phyloP scores from a whole-genome alignment of 2,113 vertebrate species.

The Piaya cayana region DNA sequence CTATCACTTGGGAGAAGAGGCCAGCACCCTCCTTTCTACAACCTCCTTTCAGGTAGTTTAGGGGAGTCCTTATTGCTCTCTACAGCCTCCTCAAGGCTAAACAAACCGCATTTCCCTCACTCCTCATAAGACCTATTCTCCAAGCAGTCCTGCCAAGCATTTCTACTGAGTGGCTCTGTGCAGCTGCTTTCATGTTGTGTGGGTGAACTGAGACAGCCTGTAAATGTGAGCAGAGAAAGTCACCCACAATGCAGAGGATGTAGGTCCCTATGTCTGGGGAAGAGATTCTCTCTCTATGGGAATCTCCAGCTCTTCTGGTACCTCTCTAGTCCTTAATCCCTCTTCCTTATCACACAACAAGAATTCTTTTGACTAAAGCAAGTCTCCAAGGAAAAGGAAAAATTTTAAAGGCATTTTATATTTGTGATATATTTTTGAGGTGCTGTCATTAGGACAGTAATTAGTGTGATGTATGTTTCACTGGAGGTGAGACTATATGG shows the following conservation, averaged over 20 bases:
- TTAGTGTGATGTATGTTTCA: background rate
- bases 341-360: background rate
- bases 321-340: background rate
- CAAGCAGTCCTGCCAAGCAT: background rate
- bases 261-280: background rate
- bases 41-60: too few species aligned
- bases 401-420: background rate
- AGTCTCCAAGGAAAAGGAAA: background rate
- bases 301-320: background rate
- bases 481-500: background rate
- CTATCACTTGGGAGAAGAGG: too few species aligned
- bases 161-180: background rate
- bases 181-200: background rate
- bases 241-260: background rate
- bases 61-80: too few species aligned
- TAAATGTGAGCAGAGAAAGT: too few species aligned
- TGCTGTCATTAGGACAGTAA: background rate
- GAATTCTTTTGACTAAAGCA: background rate
- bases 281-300: background rate
- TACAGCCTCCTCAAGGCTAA: too few species aligned
- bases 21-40: too few species aligned
- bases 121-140: too few species aligned
- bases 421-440: background rate
- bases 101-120: too few species aligned
- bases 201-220: background rate